Evolutionary conservation across 2,888 invertebrate genomes (phyloP), one percentile per base, ranked within the genome.

Genomic region (Drosophila mercatorum): DNA sequence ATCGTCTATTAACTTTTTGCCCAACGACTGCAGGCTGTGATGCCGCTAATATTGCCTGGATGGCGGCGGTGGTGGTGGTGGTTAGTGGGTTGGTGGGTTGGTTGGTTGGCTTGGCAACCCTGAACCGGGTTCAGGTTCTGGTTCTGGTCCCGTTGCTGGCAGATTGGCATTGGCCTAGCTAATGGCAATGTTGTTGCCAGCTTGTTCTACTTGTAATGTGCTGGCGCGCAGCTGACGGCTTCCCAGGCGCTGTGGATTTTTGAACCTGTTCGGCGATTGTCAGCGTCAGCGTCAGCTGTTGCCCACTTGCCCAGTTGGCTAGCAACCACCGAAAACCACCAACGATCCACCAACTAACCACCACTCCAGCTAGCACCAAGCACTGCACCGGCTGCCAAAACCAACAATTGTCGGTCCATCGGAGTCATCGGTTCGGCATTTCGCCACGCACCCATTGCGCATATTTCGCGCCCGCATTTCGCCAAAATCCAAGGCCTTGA

Each of bases 1-100:
- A 89, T 82, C 80, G 88, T 83, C 92, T 90, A 92, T 91, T 91
- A 91, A 91, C 91, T 91, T 92, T 88, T 83, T 89, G 90, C 84
- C 83, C 80, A 46, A 46, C 46, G 26, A 38, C 43, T 14, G 28
- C 41, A 41, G 55, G 41, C 43, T 36, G 36, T 49, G 88, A 89
- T 85, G 89, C 82, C 66, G 89, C 89, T 84, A 89, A 84, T 84
- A 85, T 82, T 70, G 70, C 66, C 31, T 11, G 43, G 28, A 31
- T 14, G 61, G 22, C n/a, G n/a, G 17, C 3, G 49, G 34, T n/a
- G 38, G 38, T 12, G n/a, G 12, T 5, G 12, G 5, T 41, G 55
- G 34, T 6, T n/a, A 41, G 17, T 17, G 6, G 11, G n/a, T 10
- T 22, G 36, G 34, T 11, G n/a, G 74, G 68, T 51, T 41, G 41